A percentile compares a stretch with the other conserved stretches of the same genome.
phyloP scores from a whole-genome alignment of 2,113 vertebrate genomes.

The Ptychochromis oligacanthus region DNA sequence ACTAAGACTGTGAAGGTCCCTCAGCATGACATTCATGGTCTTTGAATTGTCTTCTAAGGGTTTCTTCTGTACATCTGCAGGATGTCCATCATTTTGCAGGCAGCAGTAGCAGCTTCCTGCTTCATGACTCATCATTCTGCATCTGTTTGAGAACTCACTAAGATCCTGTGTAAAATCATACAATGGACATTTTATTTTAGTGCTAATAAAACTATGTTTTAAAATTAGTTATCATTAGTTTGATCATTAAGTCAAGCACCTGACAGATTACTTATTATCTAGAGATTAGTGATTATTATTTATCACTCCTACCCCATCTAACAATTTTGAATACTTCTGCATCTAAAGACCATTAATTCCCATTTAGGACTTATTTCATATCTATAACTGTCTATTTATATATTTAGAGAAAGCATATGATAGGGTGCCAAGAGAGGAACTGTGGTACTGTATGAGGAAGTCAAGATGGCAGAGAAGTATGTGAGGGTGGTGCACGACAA shows the following conservation, averaged over 20 bases:
- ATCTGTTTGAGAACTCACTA: background rate
- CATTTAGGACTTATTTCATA: background rate
- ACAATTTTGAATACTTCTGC: background rate
- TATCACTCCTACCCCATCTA: background rate
- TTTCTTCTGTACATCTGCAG: conserved; percentile 61
- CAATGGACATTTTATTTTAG: background rate
- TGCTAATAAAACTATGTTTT: background rate
- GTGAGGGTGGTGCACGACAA: too few species aligned
- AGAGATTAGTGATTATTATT: background rate
- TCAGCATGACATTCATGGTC: conserved; percentile 49
- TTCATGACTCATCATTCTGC: conserved; percentile 47
- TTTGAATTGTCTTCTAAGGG: conserved; percentile 71
- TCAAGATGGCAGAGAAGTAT: too few species aligned
- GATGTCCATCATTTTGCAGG: conserved; percentile 54
- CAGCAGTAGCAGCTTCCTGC: conserved; percentile 58
- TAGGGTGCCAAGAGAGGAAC: too few species aligned
- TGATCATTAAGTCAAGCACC: fast-evolving
- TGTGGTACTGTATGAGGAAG: too few species aligned
- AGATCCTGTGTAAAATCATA: background rate
- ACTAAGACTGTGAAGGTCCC: conserved; percentile 44
- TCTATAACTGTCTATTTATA: too few species aligned
- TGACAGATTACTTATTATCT: background rate
- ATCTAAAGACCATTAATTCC: background rate
- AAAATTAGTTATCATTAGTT: background rate
- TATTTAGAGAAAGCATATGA: too few species aligned